Evolutionary conservation across 2,113 vertebrate species (phyloP).

Genomic region (Saiga tatarica): DNA sequence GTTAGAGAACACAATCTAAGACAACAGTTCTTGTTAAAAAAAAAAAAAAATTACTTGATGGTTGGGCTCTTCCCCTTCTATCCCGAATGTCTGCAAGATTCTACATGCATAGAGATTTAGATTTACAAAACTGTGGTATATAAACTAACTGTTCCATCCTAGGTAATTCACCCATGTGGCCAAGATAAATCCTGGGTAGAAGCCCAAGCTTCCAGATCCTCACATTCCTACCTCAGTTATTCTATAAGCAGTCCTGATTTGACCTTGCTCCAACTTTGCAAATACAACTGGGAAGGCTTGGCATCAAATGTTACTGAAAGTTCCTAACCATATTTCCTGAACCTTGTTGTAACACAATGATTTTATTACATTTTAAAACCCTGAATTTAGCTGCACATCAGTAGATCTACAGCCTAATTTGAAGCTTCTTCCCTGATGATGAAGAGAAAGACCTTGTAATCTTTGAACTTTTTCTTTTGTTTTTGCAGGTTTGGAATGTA

Average conservation of each 20-base stretch:
- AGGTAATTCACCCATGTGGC: background rate
- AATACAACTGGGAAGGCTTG: background rate
- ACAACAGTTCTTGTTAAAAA: background rate
- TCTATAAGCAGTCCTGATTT: background rate
- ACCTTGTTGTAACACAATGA: background rate
- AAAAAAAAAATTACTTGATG: background rate
- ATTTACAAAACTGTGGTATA: background rate
- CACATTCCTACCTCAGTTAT: background rate
- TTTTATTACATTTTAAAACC: conserved; percentile 30
- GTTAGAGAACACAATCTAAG: background rate
- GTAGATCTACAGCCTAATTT: background rate
- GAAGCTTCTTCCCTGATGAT: background rate
- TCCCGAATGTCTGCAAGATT: background rate
- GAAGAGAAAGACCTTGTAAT: background rate
- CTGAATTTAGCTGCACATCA: conserved; percentile 1
- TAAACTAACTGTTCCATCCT: background rate
- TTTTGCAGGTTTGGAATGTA: conserved; percentile 48
- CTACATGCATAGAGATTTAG: background rate
- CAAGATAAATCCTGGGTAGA: background rate
- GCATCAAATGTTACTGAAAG: background rate
- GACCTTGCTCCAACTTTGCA: background rate
- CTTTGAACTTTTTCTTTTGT: conserved; percentile 27
- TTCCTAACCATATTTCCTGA: background rate
- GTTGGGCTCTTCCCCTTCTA: background rate
- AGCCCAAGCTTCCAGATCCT: background rate